phyloP scores from a whole-genome alignment of 2,888 invertebrate species.

The Lottia scabra region DNA sequence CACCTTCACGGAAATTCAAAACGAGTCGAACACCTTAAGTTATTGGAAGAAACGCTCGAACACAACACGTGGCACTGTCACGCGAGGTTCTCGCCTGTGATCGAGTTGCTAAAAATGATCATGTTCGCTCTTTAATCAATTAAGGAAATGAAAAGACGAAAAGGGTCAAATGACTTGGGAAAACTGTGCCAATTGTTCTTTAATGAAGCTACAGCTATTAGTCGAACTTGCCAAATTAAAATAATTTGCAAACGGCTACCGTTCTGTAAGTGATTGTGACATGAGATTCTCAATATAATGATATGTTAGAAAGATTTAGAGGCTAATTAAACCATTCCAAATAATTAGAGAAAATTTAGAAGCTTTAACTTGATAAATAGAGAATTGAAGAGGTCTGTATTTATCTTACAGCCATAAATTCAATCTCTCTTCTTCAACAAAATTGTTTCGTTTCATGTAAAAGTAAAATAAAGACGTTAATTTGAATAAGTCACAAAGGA shows the following conservation, averaged over 20 bases:
- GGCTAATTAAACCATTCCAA: not conserved
- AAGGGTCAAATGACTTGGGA: not conserved
- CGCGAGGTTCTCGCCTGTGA: constrained; percentile 11
- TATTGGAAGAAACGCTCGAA: constrained; percentile 13
- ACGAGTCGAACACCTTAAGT: constrained; percentile 16
- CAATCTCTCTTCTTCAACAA: not conserved
- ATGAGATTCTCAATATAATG: not conserved
- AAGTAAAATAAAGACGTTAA: not conserved
- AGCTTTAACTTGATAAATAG: not conserved
- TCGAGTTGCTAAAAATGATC: not conserved
- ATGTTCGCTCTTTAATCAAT: not conserved
- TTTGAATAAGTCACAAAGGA: constrained; percentile 4
- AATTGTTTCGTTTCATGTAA: constrained; percentile 1
- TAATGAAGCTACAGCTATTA: not conserved
- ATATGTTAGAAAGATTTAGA: not conserved
- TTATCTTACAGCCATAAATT: not conserved
- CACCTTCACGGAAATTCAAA: constrained; percentile 16
- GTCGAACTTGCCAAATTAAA: not conserved
- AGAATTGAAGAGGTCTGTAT: not conserved
- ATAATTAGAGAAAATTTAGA: not conserved
- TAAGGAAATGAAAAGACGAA: not conserved
- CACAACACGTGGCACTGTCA: constrained; percentile 15
- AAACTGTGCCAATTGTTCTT: not conserved
- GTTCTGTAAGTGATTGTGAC: not conserved
- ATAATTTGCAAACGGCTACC: not conserved